Evolutionary conservation across 2,113 vertebrate species (phyloP).

Genomic region (Phylloscopus trochiloides): DNA sequence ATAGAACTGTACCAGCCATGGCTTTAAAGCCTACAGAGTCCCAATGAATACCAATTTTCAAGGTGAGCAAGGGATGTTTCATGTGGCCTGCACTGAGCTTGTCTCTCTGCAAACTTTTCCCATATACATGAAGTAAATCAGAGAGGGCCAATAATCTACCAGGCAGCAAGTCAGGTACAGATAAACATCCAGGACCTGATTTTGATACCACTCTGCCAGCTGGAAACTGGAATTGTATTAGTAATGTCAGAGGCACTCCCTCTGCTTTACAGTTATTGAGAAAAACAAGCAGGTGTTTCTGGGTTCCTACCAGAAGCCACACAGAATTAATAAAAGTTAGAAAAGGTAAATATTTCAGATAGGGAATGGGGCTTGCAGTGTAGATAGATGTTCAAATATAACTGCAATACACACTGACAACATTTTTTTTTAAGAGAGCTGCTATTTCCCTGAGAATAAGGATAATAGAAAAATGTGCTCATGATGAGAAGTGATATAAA

Average conservation of each 20-base stretch:
- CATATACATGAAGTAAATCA: not conserved
- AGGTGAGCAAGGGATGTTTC: not conserved
- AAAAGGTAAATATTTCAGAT: not conserved
- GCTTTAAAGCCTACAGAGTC: not conserved
- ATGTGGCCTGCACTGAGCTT: not conserved
- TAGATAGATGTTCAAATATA: not conserved
- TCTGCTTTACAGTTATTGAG: not conserved
- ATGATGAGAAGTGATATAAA: not conserved
- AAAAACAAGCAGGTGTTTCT: not conserved
- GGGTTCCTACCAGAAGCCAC: not conserved
- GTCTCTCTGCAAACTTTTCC: not conserved
- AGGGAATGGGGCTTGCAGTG: not conserved
- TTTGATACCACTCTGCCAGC: not conserved
- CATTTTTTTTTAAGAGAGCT: not conserved
- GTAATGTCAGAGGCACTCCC: not conserved
- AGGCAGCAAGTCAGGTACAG: not conserved
- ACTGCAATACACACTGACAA: not conserved
- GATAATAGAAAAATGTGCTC: not conserved
- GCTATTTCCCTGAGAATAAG: not conserved
- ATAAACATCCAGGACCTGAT: not conserved
- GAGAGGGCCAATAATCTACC: not conserved
- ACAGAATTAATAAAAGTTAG: not conserved
- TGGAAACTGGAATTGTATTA: not conserved
- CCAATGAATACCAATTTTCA: not conserved
- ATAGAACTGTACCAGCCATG: not conserved